Evolutionary conservation across 2,888 invertebrate species (phyloP), one percentile per base, ranked within the genome.

Genomic region (Eristalis arbustorum): DNA sequence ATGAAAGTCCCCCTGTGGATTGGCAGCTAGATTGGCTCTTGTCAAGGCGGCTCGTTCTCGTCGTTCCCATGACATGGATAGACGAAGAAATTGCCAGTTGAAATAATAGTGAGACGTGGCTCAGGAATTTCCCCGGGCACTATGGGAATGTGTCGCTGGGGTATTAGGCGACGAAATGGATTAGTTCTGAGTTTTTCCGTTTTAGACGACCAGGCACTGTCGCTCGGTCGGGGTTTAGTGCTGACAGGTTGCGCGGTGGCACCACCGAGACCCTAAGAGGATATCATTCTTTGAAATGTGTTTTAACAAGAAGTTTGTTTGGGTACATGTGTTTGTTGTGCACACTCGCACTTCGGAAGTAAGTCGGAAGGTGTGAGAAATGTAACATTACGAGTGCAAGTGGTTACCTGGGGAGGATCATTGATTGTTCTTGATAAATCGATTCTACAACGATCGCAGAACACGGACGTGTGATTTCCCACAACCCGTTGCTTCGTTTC

Each of bases 141-240:
- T 82, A 64, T 85, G 77, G 37, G 85, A 85, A 85, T 85, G 77
- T 78, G 69, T 66, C 74, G 49, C 61, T 62, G 31, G 61, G 63
- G 77, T 64, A 85, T 78, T 67, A 72, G 67, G 37, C 31, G 25
- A 63, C 31, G 37, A 75, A 56, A 14, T 57, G 75, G 84, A 84
- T 84, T 84, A 74, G 40, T 18, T 56, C 57, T 74, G 14, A 59
- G 59, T 40, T 75, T n/a, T 28, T 18, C 18, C 37, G n/a, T 74
- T 56, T 74, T 34, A 56, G 40, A 23, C 23, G 66, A 66, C 2
- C 22, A 34, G 13, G 31, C 42, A 31, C 31, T 31, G 42, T 5
- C 34, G 28, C 28, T 22, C 5, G 42, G 40, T 40, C 61, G 28
- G 31, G 22, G 14, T 14, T 72, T 28, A 56, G 14, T 25, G 18